phyloP scores from a whole-genome alignment of 2,113 vertebrate genomes.

The Chaetodon auriga region DNA sequence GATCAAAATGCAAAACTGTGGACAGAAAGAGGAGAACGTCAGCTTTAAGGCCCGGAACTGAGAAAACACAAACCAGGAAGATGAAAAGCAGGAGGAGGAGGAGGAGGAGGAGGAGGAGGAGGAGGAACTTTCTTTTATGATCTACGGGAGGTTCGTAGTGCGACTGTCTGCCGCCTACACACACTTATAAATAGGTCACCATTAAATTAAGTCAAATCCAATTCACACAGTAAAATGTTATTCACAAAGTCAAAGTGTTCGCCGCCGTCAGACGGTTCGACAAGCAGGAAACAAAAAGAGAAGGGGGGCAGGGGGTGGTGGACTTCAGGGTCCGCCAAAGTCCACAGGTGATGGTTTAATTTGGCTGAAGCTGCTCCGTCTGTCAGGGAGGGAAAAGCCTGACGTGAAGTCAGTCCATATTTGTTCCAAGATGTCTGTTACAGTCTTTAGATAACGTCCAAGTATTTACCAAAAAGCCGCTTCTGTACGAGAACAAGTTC shows the following conservation, averaged over 20 bases:
- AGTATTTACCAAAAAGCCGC: too few species aligned
- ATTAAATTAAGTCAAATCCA: conserved; percentile 59
- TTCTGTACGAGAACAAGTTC: too few species aligned
- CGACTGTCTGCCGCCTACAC: conserved; percentile 14
- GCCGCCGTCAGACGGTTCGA: not conserved
- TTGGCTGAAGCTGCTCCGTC: conserved; percentile 10
- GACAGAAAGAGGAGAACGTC: conserved; percentile 15
- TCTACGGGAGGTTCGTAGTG: conserved; percentile 3
- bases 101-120: not conserved
- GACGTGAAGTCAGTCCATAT: not conserved
- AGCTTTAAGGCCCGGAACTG: conserved; percentile 19
- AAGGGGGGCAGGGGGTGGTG: too few species aligned
- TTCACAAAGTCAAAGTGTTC: conserved; percentile 46
- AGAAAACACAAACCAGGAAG: conserved; percentile 14
- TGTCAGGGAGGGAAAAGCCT: not conserved
- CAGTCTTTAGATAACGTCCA: not conserved
- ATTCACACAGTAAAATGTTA: conserved; percentile 64
- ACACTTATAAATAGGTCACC: conserved; percentile 68
- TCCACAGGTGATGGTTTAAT: not conserved
- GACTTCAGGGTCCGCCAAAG: not conserved
- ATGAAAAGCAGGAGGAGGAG: not conserved
- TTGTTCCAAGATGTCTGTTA: not conserved
- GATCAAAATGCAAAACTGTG: conserved; percentile 36
- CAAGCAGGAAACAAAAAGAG: conserved; percentile 10
- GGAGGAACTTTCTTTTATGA: not conserved